These are phyloP conservation scores for Axinella damicornis DNA, from an alignment of 37 sponge, comb jelly and placozoan species.

Conservation along the genomic window DNA sequence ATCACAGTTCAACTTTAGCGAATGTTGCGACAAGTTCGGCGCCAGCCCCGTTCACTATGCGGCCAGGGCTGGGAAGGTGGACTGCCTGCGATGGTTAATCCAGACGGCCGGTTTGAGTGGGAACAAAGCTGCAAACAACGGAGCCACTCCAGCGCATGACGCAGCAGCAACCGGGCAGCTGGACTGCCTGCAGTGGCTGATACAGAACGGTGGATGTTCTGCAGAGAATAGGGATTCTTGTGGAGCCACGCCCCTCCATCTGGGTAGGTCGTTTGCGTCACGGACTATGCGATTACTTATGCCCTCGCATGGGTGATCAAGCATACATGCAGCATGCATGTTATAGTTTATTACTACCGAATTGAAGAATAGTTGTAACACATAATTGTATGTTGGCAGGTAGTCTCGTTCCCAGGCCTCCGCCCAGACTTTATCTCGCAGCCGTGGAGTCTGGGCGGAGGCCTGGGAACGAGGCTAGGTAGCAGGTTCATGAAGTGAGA, in stretches of 20 bases:
- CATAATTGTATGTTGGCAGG: too few relatives aligned
- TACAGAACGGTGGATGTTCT: conserved; percentile 53
- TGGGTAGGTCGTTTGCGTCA: conserved; percentile 20
- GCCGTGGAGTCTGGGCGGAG: too few relatives aligned
- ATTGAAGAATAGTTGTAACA: too few relatives aligned
- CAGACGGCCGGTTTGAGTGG: conserved; percentile 37
- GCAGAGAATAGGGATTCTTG: conserved; percentile 23
- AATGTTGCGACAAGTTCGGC: conserved; percentile 68
- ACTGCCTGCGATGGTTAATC: conserved; percentile 68
- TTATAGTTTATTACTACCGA: too few relatives aligned
- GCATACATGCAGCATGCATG: too few relatives aligned
- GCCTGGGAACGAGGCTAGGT: too few relatives aligned
- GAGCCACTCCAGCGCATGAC: conserved; percentile 80
- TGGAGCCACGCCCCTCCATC: conserved; percentile 70
- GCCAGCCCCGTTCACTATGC: conserved; percentile 82
- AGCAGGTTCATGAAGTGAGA: too few relatives aligned
- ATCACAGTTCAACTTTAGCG: conserved; percentile 24
- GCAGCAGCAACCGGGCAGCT: conserved; percentile 82
- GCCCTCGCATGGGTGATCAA: too few relatives aligned
- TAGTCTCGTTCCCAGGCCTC: too few relatives aligned
- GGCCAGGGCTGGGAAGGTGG: conserved; percentile 63
- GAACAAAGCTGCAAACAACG: conserved; percentile 56
- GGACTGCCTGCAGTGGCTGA: conserved; percentile 74
- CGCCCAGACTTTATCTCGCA: too few relatives aligned
- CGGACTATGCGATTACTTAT: too few relatives aligned